Evolutionary conservation across 2,888 invertebrate species (phyloP), one percentile per base, ranked within the genome.

Genomic region (Hypolimnas misippus): DNA sequence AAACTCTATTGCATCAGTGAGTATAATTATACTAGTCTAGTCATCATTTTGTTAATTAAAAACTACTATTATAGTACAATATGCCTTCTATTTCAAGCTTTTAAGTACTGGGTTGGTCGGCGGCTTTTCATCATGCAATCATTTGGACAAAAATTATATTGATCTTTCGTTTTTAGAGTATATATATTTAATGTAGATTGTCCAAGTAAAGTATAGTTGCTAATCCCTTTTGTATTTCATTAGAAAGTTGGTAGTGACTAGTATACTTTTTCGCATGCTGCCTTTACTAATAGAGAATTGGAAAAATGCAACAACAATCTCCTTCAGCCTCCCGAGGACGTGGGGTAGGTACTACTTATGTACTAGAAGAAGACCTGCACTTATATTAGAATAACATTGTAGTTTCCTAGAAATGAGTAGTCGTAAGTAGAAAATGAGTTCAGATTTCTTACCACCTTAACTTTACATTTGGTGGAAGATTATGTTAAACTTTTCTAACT

Each of bases 191-290:
- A 19, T 5, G n/a, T 46, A 46, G 19, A 12, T 17, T 17, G 16
- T 42, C 3, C 10, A 14, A 42, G 10, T 17, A 17, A 8, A 8
- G 10, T 7, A 17, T 17, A 42, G 42, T 17, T 42, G 8, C 8
- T 14, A 44, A 44, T 44, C n/a, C 46, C 10, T 21, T 16, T 19
- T 14, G 49, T 49, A 49, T 14, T 49, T 16, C 12, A 42, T 66
- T 69, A 65, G 67, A 49, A 63, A 59, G 56, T 40, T 65, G 71
- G 77, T 84, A 86, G 87, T 86, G 74, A 90, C 85, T 87, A 86
- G 85, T 81, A 73, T 78, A 73, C 83, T 86, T 85, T 81, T 87
- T 86, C 88, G 92, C 92, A 92, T 89, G 92, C 92, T 83, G 89
- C 89, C 77, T 84, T 84, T 81, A 76, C 73, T 75, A 78, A 72